These are phyloP conservation scores for Bombus consobrinus DNA, from an alignment of 1,140 invertebrate species.

Conservation along the genomic window DNA sequence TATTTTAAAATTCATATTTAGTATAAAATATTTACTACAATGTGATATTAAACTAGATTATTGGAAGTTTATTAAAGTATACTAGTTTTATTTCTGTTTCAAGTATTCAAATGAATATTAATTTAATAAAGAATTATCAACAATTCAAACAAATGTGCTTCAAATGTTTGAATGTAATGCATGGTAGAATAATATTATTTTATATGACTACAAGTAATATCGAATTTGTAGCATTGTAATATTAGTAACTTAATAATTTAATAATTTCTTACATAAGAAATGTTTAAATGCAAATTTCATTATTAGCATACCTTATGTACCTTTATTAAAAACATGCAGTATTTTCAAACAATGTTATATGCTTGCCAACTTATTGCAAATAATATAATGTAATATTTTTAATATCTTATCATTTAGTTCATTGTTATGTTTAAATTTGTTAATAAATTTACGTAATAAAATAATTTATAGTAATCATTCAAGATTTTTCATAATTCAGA, in stretches of 20 bases:
- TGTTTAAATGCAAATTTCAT: neutral
- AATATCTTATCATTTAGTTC: slow-evolving; percentile 29
- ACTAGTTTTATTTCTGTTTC: slow-evolving; percentile 12
- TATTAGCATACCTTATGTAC: neutral
- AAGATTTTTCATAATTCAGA: neutral
- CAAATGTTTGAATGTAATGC: slow-evolving; percentile 23
- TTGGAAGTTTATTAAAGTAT: neutral
- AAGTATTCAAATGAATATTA: neutral
- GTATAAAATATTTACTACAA: slow-evolving; percentile 44
- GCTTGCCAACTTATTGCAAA: neutral
- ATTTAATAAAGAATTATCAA: slow-evolving; percentile 10
- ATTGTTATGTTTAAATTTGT: slow-evolving; percentile 32
- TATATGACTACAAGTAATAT: neutral
- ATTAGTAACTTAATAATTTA: neutral
- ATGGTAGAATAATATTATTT: slow-evolving; percentile 9
- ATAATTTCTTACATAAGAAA: neutral
- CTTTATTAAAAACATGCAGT: slow-evolving; percentile 6
- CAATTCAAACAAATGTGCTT: slow-evolving; percentile 15
- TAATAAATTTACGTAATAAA: slow-evolving; percentile 20
- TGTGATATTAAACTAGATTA: slow-evolving; percentile 49
- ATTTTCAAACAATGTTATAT: slow-evolving; percentile 37
- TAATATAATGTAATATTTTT: slow-evolving; percentile 39
- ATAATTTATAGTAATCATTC: slow-evolving; percentile 1
- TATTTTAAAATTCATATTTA: slow-evolving; percentile 42
- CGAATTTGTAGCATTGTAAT: neutral